A percentile compares a stretch with the other conserved stretches of the same genome.
phyloP scores from a whole-genome alignment of 2,797 vertebrate genomes.

The Tadarida brasiliensis region DNA sequence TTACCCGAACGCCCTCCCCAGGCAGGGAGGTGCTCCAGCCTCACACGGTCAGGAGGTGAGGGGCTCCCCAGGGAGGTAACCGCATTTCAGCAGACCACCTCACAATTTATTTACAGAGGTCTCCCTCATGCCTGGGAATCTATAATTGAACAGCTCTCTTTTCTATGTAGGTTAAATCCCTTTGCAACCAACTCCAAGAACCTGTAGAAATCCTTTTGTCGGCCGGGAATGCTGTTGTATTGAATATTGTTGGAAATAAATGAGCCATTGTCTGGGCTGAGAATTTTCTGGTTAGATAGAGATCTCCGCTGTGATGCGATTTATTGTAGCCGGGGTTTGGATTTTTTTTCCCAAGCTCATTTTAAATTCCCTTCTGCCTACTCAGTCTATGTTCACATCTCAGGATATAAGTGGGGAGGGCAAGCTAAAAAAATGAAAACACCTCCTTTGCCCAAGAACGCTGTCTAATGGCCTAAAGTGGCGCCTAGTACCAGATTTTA shows the following conservation, averaged over 20 bases:
- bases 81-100: not conserved
- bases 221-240: conserved; percentile 60
- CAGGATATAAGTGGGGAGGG: conserved; percentile 10
- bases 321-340: conserved; percentile 41
- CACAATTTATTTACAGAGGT: conserved; percentile 63
- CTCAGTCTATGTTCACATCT: conserved; percentile 62
- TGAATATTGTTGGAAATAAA: conserved; percentile 71
- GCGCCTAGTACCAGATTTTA: not conserved
- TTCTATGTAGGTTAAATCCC: conserved; percentile 70
- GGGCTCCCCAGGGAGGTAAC: not conserved
- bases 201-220: conserved; percentile 68
- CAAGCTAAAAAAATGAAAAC: not conserved
- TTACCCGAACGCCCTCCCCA: conserved; percentile 34
- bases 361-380: conserved; percentile 54
- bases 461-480: not conserved
- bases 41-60: not conserved
- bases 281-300: conserved; percentile 74
- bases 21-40: not conserved
- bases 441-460: not conserved
- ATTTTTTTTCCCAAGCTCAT: not conserved
- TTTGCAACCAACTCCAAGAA: conserved; percentile 68
- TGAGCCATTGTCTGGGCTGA: conserved; percentile 75
- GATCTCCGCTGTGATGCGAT: conserved; percentile 63
- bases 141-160: conserved; percentile 42
- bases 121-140: conserved; percentile 26